These are phyloP conservation scores for Aphidius colemani DNA, from an alignment of 2,888 invertebrate species.

Conservation along the genomic window DNA sequence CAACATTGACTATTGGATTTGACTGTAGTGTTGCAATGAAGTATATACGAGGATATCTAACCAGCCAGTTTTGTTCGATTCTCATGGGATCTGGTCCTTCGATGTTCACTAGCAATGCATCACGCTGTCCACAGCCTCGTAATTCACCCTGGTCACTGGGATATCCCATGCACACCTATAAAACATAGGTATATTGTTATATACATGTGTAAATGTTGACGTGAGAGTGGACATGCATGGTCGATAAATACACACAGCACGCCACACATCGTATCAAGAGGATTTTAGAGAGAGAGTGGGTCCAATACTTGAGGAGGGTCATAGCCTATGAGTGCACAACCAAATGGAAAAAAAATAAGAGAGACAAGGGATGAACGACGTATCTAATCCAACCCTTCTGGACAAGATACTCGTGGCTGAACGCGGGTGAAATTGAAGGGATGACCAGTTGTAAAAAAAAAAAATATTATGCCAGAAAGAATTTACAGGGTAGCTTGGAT, in stretches of 20 bases:
- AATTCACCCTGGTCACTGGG: conserved; percentile 48
- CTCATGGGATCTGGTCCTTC: conserved; percentile 56
- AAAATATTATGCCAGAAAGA: conserved; percentile 27
- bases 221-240: conserved; percentile 34
- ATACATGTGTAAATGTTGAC: conserved; percentile 37
- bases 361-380: conserved; percentile 52
- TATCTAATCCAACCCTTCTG: conserved; percentile 59
- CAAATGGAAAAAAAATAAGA: conserved; percentile 46
- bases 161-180: conserved; percentile 15
- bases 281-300: conserved; percentile 3
- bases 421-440: too few relatives aligned
- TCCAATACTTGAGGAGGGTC: conserved; percentile 27
- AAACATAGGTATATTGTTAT: conserved; percentile 20
- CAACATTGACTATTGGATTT: conserved; percentile 21
- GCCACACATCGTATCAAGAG: conserved; percentile 24
- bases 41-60: neutral
- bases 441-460: neutral
- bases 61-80: conserved; percentile 47
- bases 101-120: conserved; percentile 55
- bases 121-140: conserved; percentile 60
- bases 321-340: conserved; percentile 13
- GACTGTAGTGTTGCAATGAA: conserved; percentile 37
- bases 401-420: conserved; percentile 50
- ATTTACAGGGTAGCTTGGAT: conserved; percentile 30
- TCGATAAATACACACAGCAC: conserved; percentile 34